These are phyloP conservation scores for Protosalanx chinensis DNA, from an alignment of 2,797 vertebrate species.

Conservation along the genomic window DNA sequence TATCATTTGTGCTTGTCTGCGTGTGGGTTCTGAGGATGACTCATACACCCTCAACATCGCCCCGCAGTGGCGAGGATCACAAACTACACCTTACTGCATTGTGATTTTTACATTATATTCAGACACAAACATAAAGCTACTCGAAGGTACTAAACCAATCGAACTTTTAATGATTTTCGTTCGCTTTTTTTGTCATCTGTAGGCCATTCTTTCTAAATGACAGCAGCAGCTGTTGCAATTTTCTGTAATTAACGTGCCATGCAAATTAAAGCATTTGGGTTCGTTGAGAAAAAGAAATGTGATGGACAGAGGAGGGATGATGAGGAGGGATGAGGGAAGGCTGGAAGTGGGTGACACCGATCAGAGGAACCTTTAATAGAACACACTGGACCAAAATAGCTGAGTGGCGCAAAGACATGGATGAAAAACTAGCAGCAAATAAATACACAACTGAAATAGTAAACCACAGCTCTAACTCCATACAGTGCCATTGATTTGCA, in stretches of 20 bases:
- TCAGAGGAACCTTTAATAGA: conserved; percentile 68
- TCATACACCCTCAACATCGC: conserved; percentile 58
- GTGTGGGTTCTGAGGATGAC: conserved; percentile 52
- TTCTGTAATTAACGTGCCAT: neutral
- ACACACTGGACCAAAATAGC: conserved; percentile 67
- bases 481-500: neutral
- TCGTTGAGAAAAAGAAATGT: neutral
- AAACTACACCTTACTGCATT: conserved; percentile 43
- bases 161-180: neutral
- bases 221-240: neutral
- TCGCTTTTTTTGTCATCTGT: neutral
- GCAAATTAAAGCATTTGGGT: neutral
- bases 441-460: neutral
- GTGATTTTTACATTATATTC: conserved; percentile 52
- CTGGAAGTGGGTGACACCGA: conserved; percentile 73
- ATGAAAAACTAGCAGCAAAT: conserved; percentile 21
- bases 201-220: neutral
- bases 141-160: neutral
- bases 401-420: conserved; percentile 49
- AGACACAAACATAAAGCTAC: conserved; percentile 26
- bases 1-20: too few species aligned
- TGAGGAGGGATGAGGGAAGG: conserved; percentile 51
- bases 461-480: neutral
- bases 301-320: conserved; percentile 33
- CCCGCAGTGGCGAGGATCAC: conserved; percentile 36